Evolutionary conservation across 2,797 vertebrate species (phyloP), one percentile per base, ranked within the genome.

Genomic region (Alosa sapidissima): DNA sequence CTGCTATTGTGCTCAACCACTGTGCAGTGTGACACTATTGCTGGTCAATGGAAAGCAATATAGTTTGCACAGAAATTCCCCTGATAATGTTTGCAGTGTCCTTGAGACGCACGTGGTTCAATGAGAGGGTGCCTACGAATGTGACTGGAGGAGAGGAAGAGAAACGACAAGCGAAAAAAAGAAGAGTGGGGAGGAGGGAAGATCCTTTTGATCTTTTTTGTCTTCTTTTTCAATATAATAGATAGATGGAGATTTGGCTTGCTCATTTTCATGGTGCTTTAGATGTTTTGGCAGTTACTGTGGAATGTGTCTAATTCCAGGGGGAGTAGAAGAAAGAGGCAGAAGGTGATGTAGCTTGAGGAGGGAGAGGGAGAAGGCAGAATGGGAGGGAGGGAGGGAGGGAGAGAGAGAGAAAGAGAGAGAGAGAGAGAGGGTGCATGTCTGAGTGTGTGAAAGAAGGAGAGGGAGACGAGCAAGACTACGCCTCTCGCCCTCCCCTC

Each of bases 81-180:
- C 33, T 41, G 33, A 84, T 83, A 84, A 81, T 82, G 85, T 78
- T 62, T 83, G 84, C 84, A 84, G 83, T 88, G 88, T 83, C 88
- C 85, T 84, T 87, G 86, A 85, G 62, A 78, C 81, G n/a, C 86
- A 87, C 9, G 14, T 83, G 87, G 86, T 88, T 86, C 88, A 87
- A 84, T 86, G 85, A 86, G 84, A 88, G 88, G 86, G 81, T 84
- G 60, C 62, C 75, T 84, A 84, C 82, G 84, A 86, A 85, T 82
- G 84, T 84, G 14, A 68, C 24, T 65, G 86, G 85, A 86, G 86
- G 36, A 41, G 36, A 45, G 36, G 14, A 14, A 6, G 68, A 41
- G 36, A 75, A 36, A 75, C 33, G 33, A 36, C 10, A 72, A 16
- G 65, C 28, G 33, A 33, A 11, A 72, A 72, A 28, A 13, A 45